These are phyloP conservation scores for Sciurus carolinensis DNA, from an alignment of 2,797 vertebrate genomes.

Conservation along the genomic window DNA sequence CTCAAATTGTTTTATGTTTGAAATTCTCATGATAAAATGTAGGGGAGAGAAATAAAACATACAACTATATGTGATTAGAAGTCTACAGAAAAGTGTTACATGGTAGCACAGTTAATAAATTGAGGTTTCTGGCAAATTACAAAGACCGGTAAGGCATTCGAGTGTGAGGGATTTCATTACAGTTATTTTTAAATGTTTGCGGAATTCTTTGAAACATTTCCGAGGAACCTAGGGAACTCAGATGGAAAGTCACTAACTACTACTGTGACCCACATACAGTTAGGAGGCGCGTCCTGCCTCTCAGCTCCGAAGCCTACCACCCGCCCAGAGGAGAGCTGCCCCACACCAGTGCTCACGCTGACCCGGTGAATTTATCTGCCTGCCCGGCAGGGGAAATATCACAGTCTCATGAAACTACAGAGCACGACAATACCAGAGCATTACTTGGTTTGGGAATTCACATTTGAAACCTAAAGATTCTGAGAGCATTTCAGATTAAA, in stretches of 20 bases:
- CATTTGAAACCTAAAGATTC: neutral
- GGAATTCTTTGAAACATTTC: slow-evolving; percentile 40
- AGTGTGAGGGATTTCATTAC: neutral
- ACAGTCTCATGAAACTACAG: neutral
- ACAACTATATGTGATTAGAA: neutral
- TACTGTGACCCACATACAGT: neutral
- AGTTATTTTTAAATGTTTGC: neutral
- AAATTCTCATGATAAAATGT: slow-evolving; percentile 20
- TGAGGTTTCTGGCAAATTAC: neutral
- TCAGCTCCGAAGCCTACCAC: neutral
- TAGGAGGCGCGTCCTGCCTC: neutral
- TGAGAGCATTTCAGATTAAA: neutral
- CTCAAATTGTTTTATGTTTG: slow-evolving; percentile 23
- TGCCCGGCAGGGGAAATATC: neutral
- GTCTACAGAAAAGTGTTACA: neutral
- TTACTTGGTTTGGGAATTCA: neutral
- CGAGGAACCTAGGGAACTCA: neutral
- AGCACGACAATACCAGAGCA: neutral
- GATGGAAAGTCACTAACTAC: neutral
- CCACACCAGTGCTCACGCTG: neutral
- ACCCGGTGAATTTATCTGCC: neutral
- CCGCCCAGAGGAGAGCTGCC: neutral
- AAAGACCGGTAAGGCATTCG: neutral
- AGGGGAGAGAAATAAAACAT: neutral
- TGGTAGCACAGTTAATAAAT: neutral